phyloP scores from a whole-genome alignment of 92 coral and sea anemone species.

The Palythoa heliodiscus region DNA sequence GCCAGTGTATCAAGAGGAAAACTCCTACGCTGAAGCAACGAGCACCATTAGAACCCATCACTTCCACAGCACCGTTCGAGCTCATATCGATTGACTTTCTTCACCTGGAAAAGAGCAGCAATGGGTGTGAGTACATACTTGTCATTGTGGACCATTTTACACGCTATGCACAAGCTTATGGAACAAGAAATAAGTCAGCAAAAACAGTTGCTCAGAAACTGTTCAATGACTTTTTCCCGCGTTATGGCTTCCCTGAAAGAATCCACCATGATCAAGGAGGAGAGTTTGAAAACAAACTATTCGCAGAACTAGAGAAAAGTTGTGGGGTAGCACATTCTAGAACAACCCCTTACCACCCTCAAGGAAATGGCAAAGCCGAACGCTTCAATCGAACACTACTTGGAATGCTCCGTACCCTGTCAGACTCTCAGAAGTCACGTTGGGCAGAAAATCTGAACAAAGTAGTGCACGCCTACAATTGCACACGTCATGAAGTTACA shows the following conservation, averaged over 20 bases:
- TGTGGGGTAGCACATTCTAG: not conserved
- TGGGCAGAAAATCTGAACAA: not conserved
- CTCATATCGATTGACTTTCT: slow-evolving; percentile 1
- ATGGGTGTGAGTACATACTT: too few relatives aligned
- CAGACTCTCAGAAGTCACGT: not conserved
- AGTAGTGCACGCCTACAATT: slow-evolving; percentile 5
- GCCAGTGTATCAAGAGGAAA: slow-evolving; percentile 13
- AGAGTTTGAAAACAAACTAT: not conserved
- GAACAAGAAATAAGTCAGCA: slow-evolving; percentile 3
- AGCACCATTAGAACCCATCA: slow-evolving; percentile 21
- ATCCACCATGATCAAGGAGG: not conserved
- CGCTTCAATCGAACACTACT: slow-evolving; percentile 5
- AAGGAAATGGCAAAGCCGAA: not conserved
- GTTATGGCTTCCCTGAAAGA: not conserved
- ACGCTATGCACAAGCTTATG: slow-evolving; percentile 7
- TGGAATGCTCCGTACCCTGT: not conserved
- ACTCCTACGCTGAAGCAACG: slow-evolving; percentile 18
- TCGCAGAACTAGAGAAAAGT: not conserved
- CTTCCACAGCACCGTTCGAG: slow-evolving; percentile 14
- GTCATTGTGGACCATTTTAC: too few relatives aligned
- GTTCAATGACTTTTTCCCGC: not conserved
- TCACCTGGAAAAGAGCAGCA: slow-evolving; percentile 20
- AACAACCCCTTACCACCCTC: too few relatives aligned
- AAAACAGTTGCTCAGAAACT: not conserved
- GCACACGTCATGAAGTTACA: not conserved